Percentiles rank a stretch among this genome's conserved stretches.
Evolutionary conservation across 2,113 vertebrate genomes (phyloP).

Genomic region (Ciconia maguari): DNA sequence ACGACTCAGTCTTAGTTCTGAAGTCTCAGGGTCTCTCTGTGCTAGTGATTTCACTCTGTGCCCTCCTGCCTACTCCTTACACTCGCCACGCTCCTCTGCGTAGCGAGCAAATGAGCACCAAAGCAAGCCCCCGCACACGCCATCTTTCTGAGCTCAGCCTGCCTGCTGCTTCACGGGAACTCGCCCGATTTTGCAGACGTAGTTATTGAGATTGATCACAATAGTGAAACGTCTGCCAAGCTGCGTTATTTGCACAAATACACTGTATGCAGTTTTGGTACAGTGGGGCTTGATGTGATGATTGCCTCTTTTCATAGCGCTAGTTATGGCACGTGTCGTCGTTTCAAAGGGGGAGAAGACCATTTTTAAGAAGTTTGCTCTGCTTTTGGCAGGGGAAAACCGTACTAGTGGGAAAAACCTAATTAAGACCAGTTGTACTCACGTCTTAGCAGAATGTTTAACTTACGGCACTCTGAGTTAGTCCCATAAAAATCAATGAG

Average conservation of each 20-base stretch:
- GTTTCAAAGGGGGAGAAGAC: not conserved
- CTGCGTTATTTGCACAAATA: slow-evolving; percentile 22
- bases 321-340: not conserved
- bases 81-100: not conserved
- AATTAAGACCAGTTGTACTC: slow-evolving; percentile 1
- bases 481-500: not conserved
- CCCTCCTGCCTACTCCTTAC: not conserved
- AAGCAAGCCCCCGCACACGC: not conserved
- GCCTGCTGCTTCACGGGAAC: slow-evolving; percentile 13
- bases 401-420: not conserved
- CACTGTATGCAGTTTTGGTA: not conserved
- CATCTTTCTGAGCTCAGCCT: not conserved
- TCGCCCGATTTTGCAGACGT: not conserved
- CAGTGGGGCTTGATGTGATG: not conserved
- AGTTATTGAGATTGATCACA: slow-evolving; percentile 10
- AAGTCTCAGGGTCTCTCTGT: not conserved
- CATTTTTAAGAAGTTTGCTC: not conserved
- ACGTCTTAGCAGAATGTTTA: slow-evolving; percentile 4
- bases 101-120: not conserved
- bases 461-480: not conserved
- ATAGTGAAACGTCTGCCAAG: slow-evolving; percentile 1
- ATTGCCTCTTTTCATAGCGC: not conserved
- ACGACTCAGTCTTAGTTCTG: not conserved
- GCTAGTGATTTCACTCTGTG: not conserved
- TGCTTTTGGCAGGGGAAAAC: not conserved